phyloP scores from a whole-genome alignment of 2,797 vertebrate species.

The Echeneis naucrates region DNA sequence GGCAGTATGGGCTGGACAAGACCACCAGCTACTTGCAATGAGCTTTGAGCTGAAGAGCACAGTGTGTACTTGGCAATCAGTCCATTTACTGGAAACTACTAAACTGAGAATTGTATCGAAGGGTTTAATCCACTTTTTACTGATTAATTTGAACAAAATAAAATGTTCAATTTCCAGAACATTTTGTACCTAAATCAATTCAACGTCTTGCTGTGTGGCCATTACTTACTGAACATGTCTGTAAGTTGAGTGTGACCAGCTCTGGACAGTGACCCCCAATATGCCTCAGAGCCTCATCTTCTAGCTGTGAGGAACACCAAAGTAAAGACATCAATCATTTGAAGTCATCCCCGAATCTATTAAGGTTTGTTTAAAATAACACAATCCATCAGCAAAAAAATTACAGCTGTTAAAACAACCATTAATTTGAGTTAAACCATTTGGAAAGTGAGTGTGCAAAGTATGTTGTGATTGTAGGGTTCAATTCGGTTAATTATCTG shows the following conservation, averaged over 20 bases:
- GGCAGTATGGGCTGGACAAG: conserved; percentile 9
- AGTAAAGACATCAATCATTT: not conserved
- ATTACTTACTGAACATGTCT: conserved; percentile 94
- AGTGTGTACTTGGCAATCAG: not conserved
- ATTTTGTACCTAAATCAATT: not conserved
- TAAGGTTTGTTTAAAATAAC: not conserved
- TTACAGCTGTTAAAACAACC: too few relatives aligned
- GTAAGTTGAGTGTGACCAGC: conserved; percentile 94
- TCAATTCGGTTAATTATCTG: not conserved
- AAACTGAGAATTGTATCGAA: not conserved
- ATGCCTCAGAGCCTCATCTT: conserved; percentile 96
- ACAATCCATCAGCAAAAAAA: not conserved
- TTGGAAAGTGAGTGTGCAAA: not conserved
- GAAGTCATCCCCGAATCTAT: not conserved
- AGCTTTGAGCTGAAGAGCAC: not conserved
- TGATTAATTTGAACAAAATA: not conserved
- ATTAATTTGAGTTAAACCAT: not conserved
- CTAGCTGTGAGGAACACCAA: conserved; percentile 83
- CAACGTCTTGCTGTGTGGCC: not conserved
- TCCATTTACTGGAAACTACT: not conserved
- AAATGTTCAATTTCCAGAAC: not conserved
- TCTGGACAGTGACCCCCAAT: conserved; percentile 96
- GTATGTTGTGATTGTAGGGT: not conserved
- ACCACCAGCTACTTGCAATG: not conserved
- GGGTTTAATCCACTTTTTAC: not conserved